These are phyloP conservation scores for Pinna nobilis DNA, from an alignment of 1,140 invertebrate species.

Conservation along the genomic window DNA sequence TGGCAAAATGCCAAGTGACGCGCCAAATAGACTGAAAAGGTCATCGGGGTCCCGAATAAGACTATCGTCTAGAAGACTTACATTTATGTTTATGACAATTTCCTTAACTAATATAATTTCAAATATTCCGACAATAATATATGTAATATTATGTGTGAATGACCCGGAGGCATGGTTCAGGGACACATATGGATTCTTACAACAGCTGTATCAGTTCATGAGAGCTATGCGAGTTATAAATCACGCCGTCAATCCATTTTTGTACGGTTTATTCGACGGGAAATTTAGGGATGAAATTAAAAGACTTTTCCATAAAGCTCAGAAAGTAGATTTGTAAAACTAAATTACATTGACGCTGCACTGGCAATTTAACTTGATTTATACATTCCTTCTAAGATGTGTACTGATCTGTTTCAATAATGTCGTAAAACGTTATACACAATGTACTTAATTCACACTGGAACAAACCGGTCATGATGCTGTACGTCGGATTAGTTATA, in stretches of 20 bases:
- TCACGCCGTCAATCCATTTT: conserved; percentile 16
- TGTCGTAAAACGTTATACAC: no score
- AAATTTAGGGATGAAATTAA: conserved; percentile 16
- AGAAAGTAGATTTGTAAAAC: not conserved
- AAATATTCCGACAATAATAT: conserved; percentile 21
- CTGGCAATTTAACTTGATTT: no score
- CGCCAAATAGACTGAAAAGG: conserved; percentile 1
- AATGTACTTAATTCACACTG: no score
- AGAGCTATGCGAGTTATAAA: conserved; percentile 17
- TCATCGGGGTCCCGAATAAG: conserved; percentile 11
- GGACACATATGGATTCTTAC: conserved; percentile 13
- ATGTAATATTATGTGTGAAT: conserved; percentile 14
- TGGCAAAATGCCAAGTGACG: not conserved
- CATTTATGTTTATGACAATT: conserved; percentile 25
- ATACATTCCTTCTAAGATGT: no score
- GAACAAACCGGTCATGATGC: no score
- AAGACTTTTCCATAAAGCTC: conserved; percentile 2
- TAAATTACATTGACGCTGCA: not conserved
- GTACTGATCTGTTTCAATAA: no score
- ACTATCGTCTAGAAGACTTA: conserved; percentile 9
- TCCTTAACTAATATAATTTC: conserved; percentile 16
- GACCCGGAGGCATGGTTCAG: conserved; percentile 19
- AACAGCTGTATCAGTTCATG: conserved; percentile 23
- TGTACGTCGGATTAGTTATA: no score
- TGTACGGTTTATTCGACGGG: conserved; percentile 23